These are phyloP conservation scores for Capreolus pygargus DNA, from an alignment of 2,113 vertebrate species.

Conservation along the genomic window DNA sequence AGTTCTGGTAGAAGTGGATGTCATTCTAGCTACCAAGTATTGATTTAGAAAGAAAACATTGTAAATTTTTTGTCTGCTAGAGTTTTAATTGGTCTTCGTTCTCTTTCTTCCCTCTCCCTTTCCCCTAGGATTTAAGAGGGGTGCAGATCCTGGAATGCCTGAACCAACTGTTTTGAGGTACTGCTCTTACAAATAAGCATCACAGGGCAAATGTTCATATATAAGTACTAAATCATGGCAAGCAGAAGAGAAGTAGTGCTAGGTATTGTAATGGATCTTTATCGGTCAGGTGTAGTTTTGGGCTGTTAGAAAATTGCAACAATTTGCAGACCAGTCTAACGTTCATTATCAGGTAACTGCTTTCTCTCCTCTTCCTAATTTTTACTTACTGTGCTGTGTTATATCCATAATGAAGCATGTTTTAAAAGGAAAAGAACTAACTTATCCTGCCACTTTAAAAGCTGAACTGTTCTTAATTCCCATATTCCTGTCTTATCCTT, in stretches of 20 bases:
- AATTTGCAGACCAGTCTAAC: not conserved
- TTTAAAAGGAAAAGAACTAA: not conserved
- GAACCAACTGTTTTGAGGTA: conserved; percentile 94
- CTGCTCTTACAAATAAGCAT: not conserved
- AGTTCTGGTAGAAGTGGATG: not conserved
- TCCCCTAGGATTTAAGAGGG: conserved; percentile 92
- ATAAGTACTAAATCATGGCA: not conserved
- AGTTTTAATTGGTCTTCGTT: conserved; percentile 46
- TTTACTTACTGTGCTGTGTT: not conserved
- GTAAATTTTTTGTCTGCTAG: not conserved
- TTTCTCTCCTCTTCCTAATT: not conserved
- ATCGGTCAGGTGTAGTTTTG: not conserved
- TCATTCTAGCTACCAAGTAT: not conserved
- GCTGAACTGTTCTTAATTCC: not conserved
- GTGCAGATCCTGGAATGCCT: conserved; percentile 98
- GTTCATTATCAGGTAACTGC: not conserved
- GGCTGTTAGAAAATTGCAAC: not conserved
- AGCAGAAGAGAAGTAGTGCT: not conserved
- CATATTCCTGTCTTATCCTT: not conserved
- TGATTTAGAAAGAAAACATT: not conserved
- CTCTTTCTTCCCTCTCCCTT: not conserved
- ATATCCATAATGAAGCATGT: not conserved
- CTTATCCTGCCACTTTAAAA: not conserved
- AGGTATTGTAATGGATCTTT: not conserved
- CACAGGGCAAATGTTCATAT: not conserved